A percentile compares a stretch with the other conserved stretches of the same genome.
Conservation (phyloP, 2,888 invertebrate genomes). For the Meandrusa payeni region DNA sequence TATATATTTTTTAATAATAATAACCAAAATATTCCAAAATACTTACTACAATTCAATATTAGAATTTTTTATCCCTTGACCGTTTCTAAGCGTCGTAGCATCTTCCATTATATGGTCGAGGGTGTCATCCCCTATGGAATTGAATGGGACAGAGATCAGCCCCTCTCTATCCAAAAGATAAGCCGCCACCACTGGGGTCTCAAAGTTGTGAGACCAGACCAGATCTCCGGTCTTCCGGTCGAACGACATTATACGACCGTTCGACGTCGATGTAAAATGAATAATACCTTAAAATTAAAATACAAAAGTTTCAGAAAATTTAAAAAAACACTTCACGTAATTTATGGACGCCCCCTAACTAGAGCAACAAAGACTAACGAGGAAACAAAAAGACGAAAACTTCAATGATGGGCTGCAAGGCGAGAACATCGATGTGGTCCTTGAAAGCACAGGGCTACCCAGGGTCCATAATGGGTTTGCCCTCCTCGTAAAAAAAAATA, state of each 20-base stretch:
- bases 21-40: too few species aligned
- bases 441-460: too few species aligned
- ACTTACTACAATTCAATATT: conserved; percentile 83
- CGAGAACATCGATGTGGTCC: too few species aligned
- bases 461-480: too few species aligned
- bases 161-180: conserved; percentile 89
- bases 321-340: too few species aligned
- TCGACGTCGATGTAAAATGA: conserved; percentile 95
- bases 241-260: conserved; percentile 91
- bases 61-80: conserved; percentile 80
- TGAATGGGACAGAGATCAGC: conserved; percentile 91
- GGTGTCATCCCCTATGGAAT: conserved; percentile 93
- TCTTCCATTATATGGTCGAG: conserved; percentile 85
- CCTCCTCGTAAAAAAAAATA: too few species aligned
- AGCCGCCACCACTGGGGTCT: conserved; percentile 94
- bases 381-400: too few species aligned
- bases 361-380: too few species aligned
- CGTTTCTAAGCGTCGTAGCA: conserved; percentile 73
- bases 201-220: conserved; percentile 93
- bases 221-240: conserved; percentile 90
- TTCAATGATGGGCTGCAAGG: too few species aligned
- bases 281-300: conserved; percentile 83
- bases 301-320: neutral
- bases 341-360: too few species aligned
- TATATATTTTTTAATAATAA: too few species aligned